Base-by-base conservation (phyloP, 37 sponge, comb jelly and placozoan species). In the Agelas oroides region DNA sequence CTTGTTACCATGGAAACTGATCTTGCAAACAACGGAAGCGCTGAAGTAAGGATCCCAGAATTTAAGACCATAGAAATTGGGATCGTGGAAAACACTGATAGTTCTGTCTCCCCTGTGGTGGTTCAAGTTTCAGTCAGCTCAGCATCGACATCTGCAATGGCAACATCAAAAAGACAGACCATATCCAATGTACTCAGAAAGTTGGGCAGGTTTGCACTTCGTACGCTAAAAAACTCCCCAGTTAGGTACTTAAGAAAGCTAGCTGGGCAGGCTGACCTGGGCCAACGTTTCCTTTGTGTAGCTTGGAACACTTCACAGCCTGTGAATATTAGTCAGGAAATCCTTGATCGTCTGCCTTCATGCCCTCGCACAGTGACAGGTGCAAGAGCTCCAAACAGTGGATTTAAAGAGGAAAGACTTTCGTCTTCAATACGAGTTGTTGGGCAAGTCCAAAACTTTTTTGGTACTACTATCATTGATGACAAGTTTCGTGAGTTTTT, bases 341-440 rank as follows among this genome's bases (percentile, higher is more conserved):
- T 84, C 39, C 46, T 74, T 52, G 25, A 16, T 24, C 75, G 66
- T 33, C 33, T 84, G 18, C 65, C 75, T 64, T 54, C 74, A 18
- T 84, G 84, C 27, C 84, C 84, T n/a, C 31, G 27, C 11, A 82
- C 56, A 71, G 59, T 34, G 18, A n/a, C 25, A 56, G 57, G 25
- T 32, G 71, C 71, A 30, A 30, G 33, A 24, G 25, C 54, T n/a
- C 56, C 56, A 20, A 69, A 80, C 54, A 55, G 61, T 54, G 70
- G 70, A 21, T 66, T 80, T 28, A 69, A 21, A 27, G 70, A 68
- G 41, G 70, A 80, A 19, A 46, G 38, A 25, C 21, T 55, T 1
- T 68, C 70, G 11, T 80, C 70, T 40, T 2, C 41, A 19, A 13
- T 55, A 34, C 59, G 30, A 76, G 59, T 74, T 19, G 53, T 74